Conservation (phyloP, 2,888 invertebrate species). For the Latheticus oryzae region DNA sequence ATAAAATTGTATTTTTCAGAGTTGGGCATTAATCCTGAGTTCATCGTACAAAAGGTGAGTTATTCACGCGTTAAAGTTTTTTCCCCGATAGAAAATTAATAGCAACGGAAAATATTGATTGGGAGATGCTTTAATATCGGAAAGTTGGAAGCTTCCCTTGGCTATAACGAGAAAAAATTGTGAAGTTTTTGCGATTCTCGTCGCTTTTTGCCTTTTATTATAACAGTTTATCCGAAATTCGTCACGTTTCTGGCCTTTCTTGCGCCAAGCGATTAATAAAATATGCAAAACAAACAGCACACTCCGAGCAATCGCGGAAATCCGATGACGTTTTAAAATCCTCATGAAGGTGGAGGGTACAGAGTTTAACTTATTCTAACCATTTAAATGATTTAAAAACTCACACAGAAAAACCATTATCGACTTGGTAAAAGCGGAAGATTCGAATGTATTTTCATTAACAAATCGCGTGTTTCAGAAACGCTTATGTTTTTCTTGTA, state of each 20-base stretch:
- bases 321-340: constrained; percentile 50
- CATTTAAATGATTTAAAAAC: constrained; percentile 17
- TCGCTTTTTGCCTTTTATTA: constrained; percentile 48
- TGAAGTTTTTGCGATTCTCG: constrained; percentile 47
- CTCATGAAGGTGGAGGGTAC: constrained; percentile 25
- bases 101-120: constrained; percentile 33
- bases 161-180: constrained; percentile 40
- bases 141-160: constrained; percentile 28
- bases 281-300: constrained; percentile 57
- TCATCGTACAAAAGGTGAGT: constrained; percentile 56
- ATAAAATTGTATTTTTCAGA: constrained; percentile 46
- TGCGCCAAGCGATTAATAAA: constrained; percentile 55
- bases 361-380: constrained; percentile 34
- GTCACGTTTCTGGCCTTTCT: constrained; percentile 45
- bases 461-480: constrained; percentile 23
- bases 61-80: constrained; percentile 7
- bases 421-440: not conserved
- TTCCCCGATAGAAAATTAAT: constrained; percentile 24
- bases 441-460: constrained; percentile 19
- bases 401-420: not conserved
- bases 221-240: constrained; percentile 48
- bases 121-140: constrained; percentile 33
- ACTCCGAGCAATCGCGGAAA: constrained; percentile 47
- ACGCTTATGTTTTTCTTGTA: constrained; percentile 19
- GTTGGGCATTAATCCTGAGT: constrained; percentile 55